Evolutionary conservation across 2,797 vertebrate genomes (phyloP), one percentile per base, ranked within the genome.

Genomic region (Eleutherodactylus coqui): DNA sequence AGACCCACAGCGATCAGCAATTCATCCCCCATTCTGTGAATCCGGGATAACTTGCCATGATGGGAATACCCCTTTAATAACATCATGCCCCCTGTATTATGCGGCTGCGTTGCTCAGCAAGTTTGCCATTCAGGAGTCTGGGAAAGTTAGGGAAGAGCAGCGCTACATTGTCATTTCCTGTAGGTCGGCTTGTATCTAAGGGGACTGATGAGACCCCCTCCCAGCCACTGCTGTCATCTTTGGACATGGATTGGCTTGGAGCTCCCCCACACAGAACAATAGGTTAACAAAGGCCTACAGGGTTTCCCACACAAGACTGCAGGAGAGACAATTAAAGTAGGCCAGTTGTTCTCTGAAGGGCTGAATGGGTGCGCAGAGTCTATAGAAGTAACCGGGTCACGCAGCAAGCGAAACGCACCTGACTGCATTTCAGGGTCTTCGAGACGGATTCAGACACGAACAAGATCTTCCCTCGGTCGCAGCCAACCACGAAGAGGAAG

Each of bases 401-500:
- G 24, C 6, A 19, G 17, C n/a, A 0, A 1, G 4, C 7, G 51
- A n/a, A 62, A 88, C 90, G 88, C 93, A 99, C 97, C 95, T 96
- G 96, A 92, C 95, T 96, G 90, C 97, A 98, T 91, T 97, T 96
- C 87, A 99, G 95, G 85, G 94, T 96, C 94, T 97, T 97, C 89
- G 95, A 96, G 92, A 98, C 93, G 5, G 97, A 97, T 91, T 99
- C 96, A 8, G 97, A 99, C 90, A 98, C 95, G 91, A 98, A 99
- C 87, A 98, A 92, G 90, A 99, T 98, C 93, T 96, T 98, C 89
- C 97, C 98, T 91, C 96, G 95, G 93, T 98, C 97, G 90, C 98
- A 99, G 92, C 97, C 97, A 90, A 99, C 96, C 86, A 99, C 97
- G 92, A 99, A 97, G 5, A 99, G 95, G 94, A 99, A 99, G 70